Percentiles rank a stretch among this genome's conserved stretches.
Evolutionary conservation across 2,888 invertebrate genomes (phyloP).

Genomic region (Tetragonula carbonaria): DNA sequence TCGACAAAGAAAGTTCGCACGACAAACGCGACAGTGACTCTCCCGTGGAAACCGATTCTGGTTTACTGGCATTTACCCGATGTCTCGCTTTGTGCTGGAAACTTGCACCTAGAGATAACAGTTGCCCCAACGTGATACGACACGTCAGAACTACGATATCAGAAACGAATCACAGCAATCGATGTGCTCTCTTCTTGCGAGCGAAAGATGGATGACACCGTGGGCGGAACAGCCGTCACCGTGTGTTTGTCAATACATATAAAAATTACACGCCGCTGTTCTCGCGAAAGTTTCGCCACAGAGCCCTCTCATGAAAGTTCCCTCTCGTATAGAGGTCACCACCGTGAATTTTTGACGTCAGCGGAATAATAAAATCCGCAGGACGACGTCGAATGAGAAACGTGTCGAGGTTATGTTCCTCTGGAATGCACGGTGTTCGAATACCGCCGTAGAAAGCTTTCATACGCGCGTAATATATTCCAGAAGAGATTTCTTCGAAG

Average conservation of each 20-base stretch:
- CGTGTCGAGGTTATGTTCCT: background rate
- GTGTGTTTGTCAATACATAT: conserved; percentile 6
- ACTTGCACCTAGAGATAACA: background rate
- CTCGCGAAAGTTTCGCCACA: background rate
- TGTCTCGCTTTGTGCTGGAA: background rate
- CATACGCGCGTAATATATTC: too few species aligned
- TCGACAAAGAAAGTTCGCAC: background rate
- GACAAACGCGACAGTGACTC: background rate
- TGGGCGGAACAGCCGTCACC: background rate
- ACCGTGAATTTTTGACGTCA: background rate
- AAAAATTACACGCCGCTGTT: conserved; percentile 7
- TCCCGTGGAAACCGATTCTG: background rate
- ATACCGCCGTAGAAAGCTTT: too few species aligned
- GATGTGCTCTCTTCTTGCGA: background rate
- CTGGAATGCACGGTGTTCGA: too few species aligned
- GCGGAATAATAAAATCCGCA: conserved; percentile 2
- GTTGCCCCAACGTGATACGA: background rate
- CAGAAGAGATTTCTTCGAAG: too few species aligned
- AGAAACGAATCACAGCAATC: background rate
- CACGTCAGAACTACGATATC: background rate
- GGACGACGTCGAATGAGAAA: background rate
- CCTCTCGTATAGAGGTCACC: conserved; percentile 12
- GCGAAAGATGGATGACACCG: background rate
- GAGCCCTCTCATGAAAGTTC: background rate
- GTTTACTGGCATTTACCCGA: background rate